A percentile compares a stretch with the other conserved stretches of the same genome.
Evolutionary conservation across 2,113 vertebrate genomes (phyloP).

Genomic region (Pomatostomus ruficeps): DNA sequence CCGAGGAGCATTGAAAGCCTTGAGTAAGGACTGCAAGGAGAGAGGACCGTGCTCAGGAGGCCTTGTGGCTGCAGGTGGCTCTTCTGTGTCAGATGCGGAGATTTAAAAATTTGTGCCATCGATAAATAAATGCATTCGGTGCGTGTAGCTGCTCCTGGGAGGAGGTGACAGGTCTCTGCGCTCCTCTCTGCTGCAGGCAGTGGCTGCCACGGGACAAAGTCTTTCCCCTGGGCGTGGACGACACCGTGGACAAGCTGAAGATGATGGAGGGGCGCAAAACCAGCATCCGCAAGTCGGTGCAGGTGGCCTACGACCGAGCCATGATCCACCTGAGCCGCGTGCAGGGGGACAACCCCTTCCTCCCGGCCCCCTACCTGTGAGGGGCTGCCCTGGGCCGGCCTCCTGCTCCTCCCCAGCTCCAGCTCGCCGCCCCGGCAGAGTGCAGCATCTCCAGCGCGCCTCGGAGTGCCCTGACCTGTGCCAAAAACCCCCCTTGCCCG

Average conservation of each 20-base stretch:
- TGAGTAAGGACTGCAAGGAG: neutral
- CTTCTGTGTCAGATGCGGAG: neutral
- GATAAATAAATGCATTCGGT: accelerated
- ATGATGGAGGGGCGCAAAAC: conserved; percentile 95
- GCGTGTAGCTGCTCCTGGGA: neutral
- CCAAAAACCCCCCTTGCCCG: conserved; percentile 58
- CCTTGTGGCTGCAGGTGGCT: neutral
- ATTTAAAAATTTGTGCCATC: neutral
- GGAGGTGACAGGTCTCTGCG: neutral
- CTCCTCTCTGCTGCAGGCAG: conserved; percentile 78
- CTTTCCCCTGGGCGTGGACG: conserved; percentile 85
- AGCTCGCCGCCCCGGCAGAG: neutral
- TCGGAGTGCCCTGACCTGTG: conserved; percentile 41
- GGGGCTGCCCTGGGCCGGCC: neutral
- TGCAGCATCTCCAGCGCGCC: neutral
- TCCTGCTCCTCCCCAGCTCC: neutral
- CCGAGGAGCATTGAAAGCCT: neutral
- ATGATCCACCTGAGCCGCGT: conserved; percentile 93
- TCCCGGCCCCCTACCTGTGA: conserved; percentile 85
- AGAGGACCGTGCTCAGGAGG: neutral
- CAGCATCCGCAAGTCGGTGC: conserved; percentile 96
- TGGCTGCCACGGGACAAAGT: conserved; percentile 95
- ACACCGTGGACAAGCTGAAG: conserved; percentile 94
- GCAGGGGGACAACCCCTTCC: conserved; percentile 83
- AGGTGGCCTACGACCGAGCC: conserved; percentile 95